Conservation (phyloP, 2,113 vertebrate genomes). For the Guaruba guarouba region DNA sequence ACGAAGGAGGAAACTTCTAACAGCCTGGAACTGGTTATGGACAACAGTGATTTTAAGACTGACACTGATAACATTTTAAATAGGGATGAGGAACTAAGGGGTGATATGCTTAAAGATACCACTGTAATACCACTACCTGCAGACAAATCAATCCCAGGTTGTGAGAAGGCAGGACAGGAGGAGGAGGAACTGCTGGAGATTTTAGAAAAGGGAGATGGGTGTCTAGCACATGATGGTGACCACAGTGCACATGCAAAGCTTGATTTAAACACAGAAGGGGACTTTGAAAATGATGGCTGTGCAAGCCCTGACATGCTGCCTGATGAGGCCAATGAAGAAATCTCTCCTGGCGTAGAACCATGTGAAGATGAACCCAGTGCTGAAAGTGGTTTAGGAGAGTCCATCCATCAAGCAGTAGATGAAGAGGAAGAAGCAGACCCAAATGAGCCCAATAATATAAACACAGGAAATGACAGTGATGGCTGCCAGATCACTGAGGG, state of each 20-base stretch:
- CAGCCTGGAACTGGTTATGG: not conserved
- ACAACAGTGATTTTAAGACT: not conserved
- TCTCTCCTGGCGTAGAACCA: not conserved
- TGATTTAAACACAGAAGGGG: not conserved
- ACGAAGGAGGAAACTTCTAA: not conserved
- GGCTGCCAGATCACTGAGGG: not conserved
- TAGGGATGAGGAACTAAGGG: not conserved
- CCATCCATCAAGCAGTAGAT: not conserved
- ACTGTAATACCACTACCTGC: not conserved
- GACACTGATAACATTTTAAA: constrained; percentile 3
- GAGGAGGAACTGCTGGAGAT: not conserved
- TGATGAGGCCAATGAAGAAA: not conserved
- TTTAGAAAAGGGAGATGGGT: constrained; percentile 24
- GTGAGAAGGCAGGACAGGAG: not conserved
- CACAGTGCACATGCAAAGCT: not conserved
- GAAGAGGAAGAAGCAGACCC: not conserved
- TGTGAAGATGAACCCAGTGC: not conserved
- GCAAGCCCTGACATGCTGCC: not conserved
- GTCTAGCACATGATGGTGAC: constrained; percentile 9
- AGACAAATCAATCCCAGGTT: not conserved
- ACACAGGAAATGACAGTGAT: not conserved
- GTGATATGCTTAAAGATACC: not conserved
- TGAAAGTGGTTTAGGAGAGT: not conserved
- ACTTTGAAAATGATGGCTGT: not conserved
- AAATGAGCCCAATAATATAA: not conserved